Base-by-base conservation (phyloP, 2,797 vertebrate genomes). In the Siniperca obscura region DNA sequence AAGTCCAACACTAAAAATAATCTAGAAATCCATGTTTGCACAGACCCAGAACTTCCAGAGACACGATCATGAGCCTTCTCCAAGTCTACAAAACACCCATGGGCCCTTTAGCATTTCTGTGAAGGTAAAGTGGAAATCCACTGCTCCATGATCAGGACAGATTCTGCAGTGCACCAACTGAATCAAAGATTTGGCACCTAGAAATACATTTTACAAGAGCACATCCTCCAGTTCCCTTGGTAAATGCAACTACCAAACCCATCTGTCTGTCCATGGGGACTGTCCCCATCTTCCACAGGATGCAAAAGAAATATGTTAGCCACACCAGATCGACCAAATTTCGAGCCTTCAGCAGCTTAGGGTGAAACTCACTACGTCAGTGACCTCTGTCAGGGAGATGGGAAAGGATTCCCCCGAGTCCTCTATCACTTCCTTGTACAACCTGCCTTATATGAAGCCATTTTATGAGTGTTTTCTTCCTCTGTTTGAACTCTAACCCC, bases 401-500 rank as follows among this genome's bases (percentile, higher is more conserved):
- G 46, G 11, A 59, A 65, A 22, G 12, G 50, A 74, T 50, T 69
- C 59, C 52, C 34, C 36, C 9, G 53, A 68, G 42, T 69, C 52
- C n/a, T 74, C 36, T n/a, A 46, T 65, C 42, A 30, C 27, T 59
- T 19, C 19, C 25, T 62, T 59, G 44, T 60, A 52, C 65, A 70
- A 48, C 17, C 59, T 78, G 25, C 60, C 60, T 36, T n/a, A 30
- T 59, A 46, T n/a, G 25, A 74, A 55, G 2, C 12, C 30, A 19
- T 72, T 82, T 69, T 55, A 40, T 11, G 19, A 38, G 16, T 25
- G 36, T 68, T 57, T 69, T 56, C 55, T 67, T 60, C 13, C 48
- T 44, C 21, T 6, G n/a, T 68, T 73, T 78, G 57, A 55, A 59
- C 70, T 78, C 21, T 60, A 57, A 65, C 60, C 67, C 14, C 1